Evolutionary conservation across 1,140 invertebrate species (phyloP).

Genomic region (Calliopsis andreniformis): DNA sequence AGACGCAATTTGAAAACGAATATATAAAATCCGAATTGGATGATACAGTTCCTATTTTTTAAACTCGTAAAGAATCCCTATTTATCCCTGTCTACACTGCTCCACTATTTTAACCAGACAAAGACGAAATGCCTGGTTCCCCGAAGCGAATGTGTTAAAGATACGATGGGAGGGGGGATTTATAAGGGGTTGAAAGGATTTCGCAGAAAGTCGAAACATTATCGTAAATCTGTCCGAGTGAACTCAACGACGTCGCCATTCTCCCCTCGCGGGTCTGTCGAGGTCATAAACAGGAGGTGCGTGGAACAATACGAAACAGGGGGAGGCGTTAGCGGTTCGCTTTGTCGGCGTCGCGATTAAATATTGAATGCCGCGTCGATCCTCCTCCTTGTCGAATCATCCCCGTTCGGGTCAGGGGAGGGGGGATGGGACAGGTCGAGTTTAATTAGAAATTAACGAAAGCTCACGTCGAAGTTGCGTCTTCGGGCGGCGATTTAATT

Average conservation of each 20-base stretch:
- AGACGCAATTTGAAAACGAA: too few species aligned
- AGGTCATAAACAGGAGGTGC: constrained; percentile 6
- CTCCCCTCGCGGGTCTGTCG: not conserved
- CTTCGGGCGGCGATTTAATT: constrained; percentile 29
- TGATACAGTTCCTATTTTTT: too few species aligned
- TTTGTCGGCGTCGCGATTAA: not conserved
- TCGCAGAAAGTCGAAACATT: constrained; percentile 12
- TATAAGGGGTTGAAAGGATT: constrained; percentile 20
- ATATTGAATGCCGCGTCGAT: constrained; percentile 5
- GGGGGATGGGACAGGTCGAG: not conserved
- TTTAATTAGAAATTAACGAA: constrained; percentile 43
- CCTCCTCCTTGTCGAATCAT: not conserved
- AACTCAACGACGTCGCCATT: not conserved
- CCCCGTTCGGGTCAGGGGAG: too few species aligned
- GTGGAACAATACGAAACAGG: constrained; percentile 5
- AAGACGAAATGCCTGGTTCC: too few species aligned
- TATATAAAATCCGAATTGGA: too few species aligned
- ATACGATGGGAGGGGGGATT: not conserved
- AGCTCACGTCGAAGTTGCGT: constrained; percentile 1
- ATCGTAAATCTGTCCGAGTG: constrained; percentile 21
- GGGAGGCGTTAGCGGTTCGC: not conserved
- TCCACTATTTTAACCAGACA: too few species aligned
- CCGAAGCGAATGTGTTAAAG: not conserved
- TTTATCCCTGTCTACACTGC: too few species aligned
- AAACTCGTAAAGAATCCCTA: too few species aligned